Evolutionary conservation across 2,888 invertebrate species (phyloP).

Genomic region (Xylocampa areola): DNA sequence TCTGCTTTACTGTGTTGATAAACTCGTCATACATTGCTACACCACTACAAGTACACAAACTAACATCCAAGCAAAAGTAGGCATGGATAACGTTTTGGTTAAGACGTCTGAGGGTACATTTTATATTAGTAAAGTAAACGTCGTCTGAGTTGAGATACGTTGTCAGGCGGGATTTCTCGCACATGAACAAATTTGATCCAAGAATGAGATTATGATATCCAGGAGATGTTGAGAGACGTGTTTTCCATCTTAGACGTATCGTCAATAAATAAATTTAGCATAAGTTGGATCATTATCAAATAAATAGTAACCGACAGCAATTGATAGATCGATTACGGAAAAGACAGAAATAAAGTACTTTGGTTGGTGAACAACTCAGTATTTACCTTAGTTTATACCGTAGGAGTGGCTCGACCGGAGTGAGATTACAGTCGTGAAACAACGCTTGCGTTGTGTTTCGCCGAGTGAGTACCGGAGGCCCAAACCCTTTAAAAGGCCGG

Average conservation of each 20-base stretch:
- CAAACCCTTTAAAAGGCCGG: no score
- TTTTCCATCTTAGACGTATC: slow-evolving; percentile 27
- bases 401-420: no score
- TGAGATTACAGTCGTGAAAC: no score
- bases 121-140: slow-evolving; percentile 57
- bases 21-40: slow-evolving; percentile 68
- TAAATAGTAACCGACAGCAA: no score
- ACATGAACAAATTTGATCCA: slow-evolving; percentile 84
- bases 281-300: slow-evolving; percentile 18
- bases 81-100: slow-evolving; percentile 51
- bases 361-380: no score
- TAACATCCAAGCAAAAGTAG: slow-evolving; percentile 18
- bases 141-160: slow-evolving; percentile 69
- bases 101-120: slow-evolving; percentile 34
- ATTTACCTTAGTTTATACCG: no score
- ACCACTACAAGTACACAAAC: slow-evolving; percentile 24
- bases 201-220: slow-evolving; percentile 80
- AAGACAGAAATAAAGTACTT: no score
- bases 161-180: slow-evolving; percentile 79
- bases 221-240: slow-evolving; percentile 63
- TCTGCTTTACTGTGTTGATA: slow-evolving; percentile 60
- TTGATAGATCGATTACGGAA: no score
- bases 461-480: no score
- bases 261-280: slow-evolving; percentile 35
- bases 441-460: no score